Evolutionary conservation across 2,113 vertebrate species (phyloP).

Genomic region (Larimichthys polyactis): DNA sequence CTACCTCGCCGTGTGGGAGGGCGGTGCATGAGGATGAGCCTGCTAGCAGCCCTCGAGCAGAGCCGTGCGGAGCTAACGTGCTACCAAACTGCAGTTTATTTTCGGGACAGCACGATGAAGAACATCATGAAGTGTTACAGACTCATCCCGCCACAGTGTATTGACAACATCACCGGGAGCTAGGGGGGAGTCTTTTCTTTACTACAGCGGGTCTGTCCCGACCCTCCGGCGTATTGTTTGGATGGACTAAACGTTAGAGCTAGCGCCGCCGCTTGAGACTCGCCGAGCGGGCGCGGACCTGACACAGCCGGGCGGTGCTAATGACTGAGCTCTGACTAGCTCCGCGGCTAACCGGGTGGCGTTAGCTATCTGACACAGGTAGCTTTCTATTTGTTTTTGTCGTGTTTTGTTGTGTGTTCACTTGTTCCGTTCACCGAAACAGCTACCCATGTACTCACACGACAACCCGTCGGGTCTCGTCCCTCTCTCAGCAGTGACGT

Average conservation of each 20-base stretch:
- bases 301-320: slow-evolving; percentile 70
- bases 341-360: slow-evolving; percentile 73
- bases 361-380: slow-evolving; percentile 72
- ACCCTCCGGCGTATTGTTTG: slow-evolving; percentile 16
- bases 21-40: slow-evolving; percentile 67
- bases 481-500: background rate
- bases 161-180: slow-evolving; percentile 46
- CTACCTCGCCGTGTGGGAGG: slow-evolving; percentile 49
- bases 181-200: slow-evolving; percentile 33
- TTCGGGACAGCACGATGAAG: slow-evolving; percentile 56
- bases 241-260: slow-evolving; percentile 68
- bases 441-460: background rate
- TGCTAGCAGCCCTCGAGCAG: slow-evolving; percentile 42
- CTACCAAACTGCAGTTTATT: slow-evolving; percentile 57
- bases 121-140: slow-evolving; percentile 46
- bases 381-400: slow-evolving; percentile 37
- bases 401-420: slow-evolving; percentile 4
- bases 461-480: background rate
- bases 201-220: slow-evolving; percentile 23
- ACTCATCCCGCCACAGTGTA: slow-evolving; percentile 9
- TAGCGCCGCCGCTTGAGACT: slow-evolving; percentile 61
- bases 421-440: background rate
- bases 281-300: slow-evolving; percentile 61
- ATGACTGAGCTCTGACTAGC: slow-evolving; percentile 68
- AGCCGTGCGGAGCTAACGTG: slow-evolving; percentile 61